Conservation (phyloP, 2,888 invertebrate species). For the Acronicta leporina region DNA sequence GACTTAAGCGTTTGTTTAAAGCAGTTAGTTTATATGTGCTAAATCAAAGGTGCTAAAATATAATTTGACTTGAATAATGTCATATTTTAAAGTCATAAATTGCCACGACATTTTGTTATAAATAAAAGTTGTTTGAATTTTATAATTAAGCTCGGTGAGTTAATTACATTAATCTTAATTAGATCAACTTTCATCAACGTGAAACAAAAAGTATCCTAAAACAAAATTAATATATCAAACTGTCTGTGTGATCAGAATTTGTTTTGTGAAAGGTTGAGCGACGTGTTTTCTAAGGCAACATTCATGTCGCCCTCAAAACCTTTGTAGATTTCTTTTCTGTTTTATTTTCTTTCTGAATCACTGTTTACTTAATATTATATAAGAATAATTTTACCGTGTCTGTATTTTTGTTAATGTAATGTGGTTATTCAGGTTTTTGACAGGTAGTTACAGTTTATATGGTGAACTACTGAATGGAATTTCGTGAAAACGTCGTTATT, state of each 20-base stretch:
- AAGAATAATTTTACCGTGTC: not conserved
- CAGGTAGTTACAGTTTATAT: not conserved
- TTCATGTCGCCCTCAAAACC: conserved; percentile 30
- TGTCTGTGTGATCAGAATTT: conserved; percentile 41
- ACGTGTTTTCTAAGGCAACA: conserved; percentile 26
- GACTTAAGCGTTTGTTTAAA: conserved; percentile 9
- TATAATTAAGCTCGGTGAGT: conserved; percentile 45
- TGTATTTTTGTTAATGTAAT: conserved; percentile 1
- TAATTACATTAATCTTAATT: conserved; percentile 51
- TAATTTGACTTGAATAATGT: conserved; percentile 20
- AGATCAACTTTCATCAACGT: conserved; percentile 41
- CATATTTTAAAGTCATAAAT: conserved; percentile 36
- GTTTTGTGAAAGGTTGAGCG: conserved; percentile 36
- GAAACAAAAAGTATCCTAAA: conserved; percentile 42
- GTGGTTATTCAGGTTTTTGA: not conserved
- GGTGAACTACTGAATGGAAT: too few species aligned
- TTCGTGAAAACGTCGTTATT: not conserved
- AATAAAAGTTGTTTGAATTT: conserved; percentile 46
- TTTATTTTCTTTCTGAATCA: conserved; percentile 30
- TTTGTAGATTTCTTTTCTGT: conserved; percentile 25
- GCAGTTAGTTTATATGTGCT: conserved; percentile 20
- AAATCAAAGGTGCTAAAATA: conserved; percentile 18
- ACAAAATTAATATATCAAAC: conserved; percentile 47
- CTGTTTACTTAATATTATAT: not conserved
- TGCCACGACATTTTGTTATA: conserved; percentile 24